These are phyloP conservation scores for Leptopilina drosophilae DNA, from an alignment of 2,888 invertebrate genomes.

Conservation along the genomic window DNA sequence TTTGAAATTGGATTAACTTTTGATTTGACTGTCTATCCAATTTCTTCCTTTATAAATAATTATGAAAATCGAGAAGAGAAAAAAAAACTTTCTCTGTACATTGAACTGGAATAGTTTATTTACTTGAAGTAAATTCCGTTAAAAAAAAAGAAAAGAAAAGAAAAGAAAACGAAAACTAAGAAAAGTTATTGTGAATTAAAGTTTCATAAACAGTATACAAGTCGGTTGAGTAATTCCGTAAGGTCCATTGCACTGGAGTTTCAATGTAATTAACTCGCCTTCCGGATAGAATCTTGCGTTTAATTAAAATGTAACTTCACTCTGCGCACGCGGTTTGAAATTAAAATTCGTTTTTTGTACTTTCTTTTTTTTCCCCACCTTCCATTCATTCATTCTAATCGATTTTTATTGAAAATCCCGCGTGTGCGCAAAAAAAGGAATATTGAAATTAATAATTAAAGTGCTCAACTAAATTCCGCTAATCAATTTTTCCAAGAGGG, in stretches of 20 bases:
- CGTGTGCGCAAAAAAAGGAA: too few species aligned
- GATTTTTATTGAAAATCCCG: neutral
- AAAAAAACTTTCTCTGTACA: too few species aligned
- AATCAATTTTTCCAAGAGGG: neutral
- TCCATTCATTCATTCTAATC: neutral
- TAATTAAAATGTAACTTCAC: constrained; percentile 7
- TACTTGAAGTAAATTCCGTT: neutral
- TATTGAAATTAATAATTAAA: neutral
- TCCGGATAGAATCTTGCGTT: constrained; percentile 1
- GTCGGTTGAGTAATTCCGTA: neutral
- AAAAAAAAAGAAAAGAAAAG: neutral
- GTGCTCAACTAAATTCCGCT: neutral
- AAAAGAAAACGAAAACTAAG: too few species aligned
- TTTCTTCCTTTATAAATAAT: too few species aligned
- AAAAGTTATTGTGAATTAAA: too few species aligned
- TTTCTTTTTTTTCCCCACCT: neutral
- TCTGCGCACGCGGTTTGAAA: neutral
- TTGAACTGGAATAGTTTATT: too few species aligned
- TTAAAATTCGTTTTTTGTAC: neutral
- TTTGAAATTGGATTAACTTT: too few species aligned
- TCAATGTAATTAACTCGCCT: constrained; percentile 2
- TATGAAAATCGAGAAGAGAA: too few species aligned
- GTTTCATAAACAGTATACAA: too few species aligned
- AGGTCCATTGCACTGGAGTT: constrained; percentile 1
- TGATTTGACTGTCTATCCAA: too few species aligned